Base-by-base conservation (phyloP, 2,113 vertebrate genomes). In the Pygoscelis adeliae region DNA sequence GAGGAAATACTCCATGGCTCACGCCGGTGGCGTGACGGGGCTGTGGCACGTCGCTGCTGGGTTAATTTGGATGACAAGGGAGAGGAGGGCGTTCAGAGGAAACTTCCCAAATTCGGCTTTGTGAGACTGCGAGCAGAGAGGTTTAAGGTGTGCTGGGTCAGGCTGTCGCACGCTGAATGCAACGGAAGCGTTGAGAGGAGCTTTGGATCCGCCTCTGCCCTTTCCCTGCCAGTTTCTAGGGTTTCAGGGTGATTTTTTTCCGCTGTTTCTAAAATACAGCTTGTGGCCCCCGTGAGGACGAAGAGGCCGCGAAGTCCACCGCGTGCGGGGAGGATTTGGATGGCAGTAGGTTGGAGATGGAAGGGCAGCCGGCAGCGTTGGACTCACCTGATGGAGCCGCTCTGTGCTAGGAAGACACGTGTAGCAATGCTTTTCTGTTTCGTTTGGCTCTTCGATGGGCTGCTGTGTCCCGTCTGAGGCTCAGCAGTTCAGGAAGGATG, bases 241-340 rank as follows among this genome's bases (percentile, higher is more conserved):
- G 17, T 36, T 63, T 84, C 9, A 7, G 16, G 5, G 32, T 42
- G 32, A 26, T 4, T 15, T 27, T 26, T 40, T 23, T 3, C 6
- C 32, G 16, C 11, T 0, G 1, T 58, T 69, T 66, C 40, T 55
- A 34, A 42, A 65, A 42, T 20, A 7, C 47, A 29, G 16, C 29
- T 47, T 49, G 14, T 50, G 50, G 10, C 22, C 38, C 12, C 32
- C 25, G 36, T 19, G 14, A 79, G 46, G 44, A 16, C 0, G 1
- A 58, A 50, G 66, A 42, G 65, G 44, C 21, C 22, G 50, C 21
- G 7, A 26, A 26, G 44, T 20, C 36, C 17, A 4, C n/a, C 2
- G 0, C 0, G 9, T 15, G 46, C 1, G 3, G 38, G 55, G 27
- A 27, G 42, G 50, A 17, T 72, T 72, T n/a, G 47, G 49, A 8